A percentile compares a stretch with the other conserved stretches of the same genome.
phyloP scores from a whole-genome alignment of 2,113 vertebrate species.

The Tragelaphus strepsiceros region DNA sequence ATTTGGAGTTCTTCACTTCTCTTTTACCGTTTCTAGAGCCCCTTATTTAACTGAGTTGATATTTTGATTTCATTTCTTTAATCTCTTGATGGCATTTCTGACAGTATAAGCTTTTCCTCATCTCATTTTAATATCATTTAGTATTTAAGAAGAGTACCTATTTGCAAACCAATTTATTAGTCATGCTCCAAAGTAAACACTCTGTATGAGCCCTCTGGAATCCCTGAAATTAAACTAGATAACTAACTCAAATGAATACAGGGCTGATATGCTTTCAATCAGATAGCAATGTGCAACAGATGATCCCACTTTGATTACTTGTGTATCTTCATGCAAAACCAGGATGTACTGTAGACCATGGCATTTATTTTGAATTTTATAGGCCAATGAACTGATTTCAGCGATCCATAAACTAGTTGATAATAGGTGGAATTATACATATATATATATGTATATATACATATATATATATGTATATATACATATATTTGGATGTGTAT shows the following conservation, averaged over 20 bases:
- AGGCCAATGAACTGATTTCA: neutral
- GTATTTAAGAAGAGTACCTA: conserved; percentile 21
- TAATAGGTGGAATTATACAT: neutral
- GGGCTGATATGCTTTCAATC: neutral
- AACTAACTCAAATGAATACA: neutral
- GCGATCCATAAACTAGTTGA: neutral
- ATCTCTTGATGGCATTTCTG: neutral
- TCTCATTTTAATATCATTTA: conserved; percentile 41
- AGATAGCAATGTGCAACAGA: neutral
- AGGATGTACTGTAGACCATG: neutral
- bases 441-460: neutral
- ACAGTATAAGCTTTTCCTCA: neutral
- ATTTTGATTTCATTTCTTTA: conserved; percentile 23
- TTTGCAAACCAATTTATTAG: neutral
- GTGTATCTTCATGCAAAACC: neutral
- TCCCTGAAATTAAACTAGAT: neutral
- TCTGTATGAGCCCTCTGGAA: neutral
- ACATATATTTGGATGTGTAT: neutral
- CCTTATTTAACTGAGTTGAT: neutral
- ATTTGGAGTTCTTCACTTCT: conserved; percentile 20
- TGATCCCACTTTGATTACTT: neutral
- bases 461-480: neutral
- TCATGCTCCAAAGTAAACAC: conserved; percentile 30
- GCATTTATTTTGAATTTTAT: neutral
- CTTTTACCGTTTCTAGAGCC: neutral